Base-by-base conservation (phyloP, 2,888 invertebrate species). In the Cephus pulcher region DNA sequence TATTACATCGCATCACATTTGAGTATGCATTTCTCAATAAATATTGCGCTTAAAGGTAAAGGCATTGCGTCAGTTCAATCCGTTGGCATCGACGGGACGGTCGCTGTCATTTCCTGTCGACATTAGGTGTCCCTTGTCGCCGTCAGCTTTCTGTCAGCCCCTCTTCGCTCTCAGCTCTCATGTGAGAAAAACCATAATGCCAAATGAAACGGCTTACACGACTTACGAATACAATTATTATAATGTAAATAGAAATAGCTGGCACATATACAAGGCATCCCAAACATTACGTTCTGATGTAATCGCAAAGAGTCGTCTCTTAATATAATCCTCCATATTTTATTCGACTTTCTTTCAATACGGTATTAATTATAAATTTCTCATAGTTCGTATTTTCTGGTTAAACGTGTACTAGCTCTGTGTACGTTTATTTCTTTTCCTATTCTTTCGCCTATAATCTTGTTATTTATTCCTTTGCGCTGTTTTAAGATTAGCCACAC, bases 251-350 rank as follows among this genome's bases (percentile, higher is more conserved):
- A 88, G 86, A 86, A 88, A 88, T 86, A 89, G 86, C 89, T 89
- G 89, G 90, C 90, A 90, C 88, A 87, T 89, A 84, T 88, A 89
- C 87, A 90, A 90, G 89, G 89, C 90, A 89, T 88, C 85, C 86
- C 84, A 88, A 87, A 88, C 86, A 87, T 89, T 84, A 88, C 86
- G 78, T 86, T 87, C 85, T 82, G 84, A 79, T 34, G 40, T 75
- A 69, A 77, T 69, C 34, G 30, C 37, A 74, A 32, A 68, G 56
- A 12, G 37, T 37, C 70, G 70, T 69, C 34, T 35, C 69, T 34
- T 73, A 74, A 56, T 74, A 74, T 34, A 77, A 74, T 68, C 74
- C 69, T 73, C 37, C 77, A 74, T 74, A 15, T 23, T 78, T 73
- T 79, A 33, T 78, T 75, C 76, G 56, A 76, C 74, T 73, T 73